Evolutionary conservation across 2,113 vertebrate species (phyloP), one percentile per base, ranked within the genome.

Genomic region (Camelus dromedarius): DNA sequence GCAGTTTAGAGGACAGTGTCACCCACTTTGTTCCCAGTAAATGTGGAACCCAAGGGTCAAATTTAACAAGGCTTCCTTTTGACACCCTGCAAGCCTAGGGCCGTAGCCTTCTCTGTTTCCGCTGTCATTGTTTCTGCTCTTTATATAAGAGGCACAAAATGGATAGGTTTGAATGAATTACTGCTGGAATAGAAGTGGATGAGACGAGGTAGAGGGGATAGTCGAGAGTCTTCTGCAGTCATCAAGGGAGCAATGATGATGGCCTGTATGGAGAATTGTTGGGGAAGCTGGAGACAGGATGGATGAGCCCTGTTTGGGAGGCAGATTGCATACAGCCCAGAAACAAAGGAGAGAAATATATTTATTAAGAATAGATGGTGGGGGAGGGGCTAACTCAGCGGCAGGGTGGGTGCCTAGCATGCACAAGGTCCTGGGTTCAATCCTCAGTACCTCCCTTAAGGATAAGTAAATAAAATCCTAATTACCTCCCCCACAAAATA

Each of bases 231-330:
- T 11, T 46, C 32, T 30, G 4, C 13, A 4, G 13, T 32, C 46
- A 5, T 26, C 24, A 12, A 0, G 8, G 28, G 28, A 32, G 18
- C 28, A 22, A 2, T 32, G 50, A 3, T 15, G 8, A 58, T 20
- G 19, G n/a, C 32, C 3, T 2, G 5, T 20, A 0, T 6, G 32
- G 16, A 20, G 35, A 76, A 32, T 12, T 16, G 9, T 4, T 0
- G 1, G 4, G 12, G 10, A 84, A 16, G 50, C 2, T n/a, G 66
- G 24, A 88, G 32, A 48, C 12, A 22, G 56, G n/a, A 20, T 20
- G 8, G 4, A 1, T 35, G 13, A 38, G 12, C 13, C 46, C 28
- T 12, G 6, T 28, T 81, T 26, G 46, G 67, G 56, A 76, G 12
- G 35, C 19, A 76, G 24, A 48, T 18, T 35, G 54, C 50, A 11